A percentile compares a stretch with the other conserved stretches of the same genome.
Conservation (phyloP, 2,888 invertebrate genomes). For the Tetanocera ferruginea region DNA sequence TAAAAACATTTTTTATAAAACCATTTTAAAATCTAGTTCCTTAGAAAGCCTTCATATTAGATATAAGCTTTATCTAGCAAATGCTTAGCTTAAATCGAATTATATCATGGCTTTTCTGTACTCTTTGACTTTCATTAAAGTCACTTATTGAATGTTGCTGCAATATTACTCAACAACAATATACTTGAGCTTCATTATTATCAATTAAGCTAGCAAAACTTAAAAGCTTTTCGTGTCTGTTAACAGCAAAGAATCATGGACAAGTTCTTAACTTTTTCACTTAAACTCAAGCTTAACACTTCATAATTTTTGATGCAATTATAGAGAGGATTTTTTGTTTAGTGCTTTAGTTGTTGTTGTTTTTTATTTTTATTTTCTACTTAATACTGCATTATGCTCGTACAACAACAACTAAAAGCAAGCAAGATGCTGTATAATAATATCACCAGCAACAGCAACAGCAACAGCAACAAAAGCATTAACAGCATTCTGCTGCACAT, state of each 20-base stretch:
- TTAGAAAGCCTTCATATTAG: too few relatives aligned
- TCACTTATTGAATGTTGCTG: not conserved
- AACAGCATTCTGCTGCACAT: conserved; percentile 7
- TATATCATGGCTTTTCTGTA: too few relatives aligned
- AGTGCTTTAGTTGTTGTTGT: not conserved
- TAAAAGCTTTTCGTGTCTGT: too few relatives aligned
- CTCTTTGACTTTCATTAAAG: not conserved
- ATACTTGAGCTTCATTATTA: too few relatives aligned
- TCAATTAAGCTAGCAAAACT: too few relatives aligned
- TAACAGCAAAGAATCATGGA: not conserved
- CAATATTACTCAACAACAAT: too few relatives aligned
- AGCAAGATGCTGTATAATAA: not conserved
- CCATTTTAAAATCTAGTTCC: too few relatives aligned
- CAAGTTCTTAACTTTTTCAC: conserved; percentile 18
- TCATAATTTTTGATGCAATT: conserved; percentile 29
- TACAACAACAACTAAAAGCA: not conserved
- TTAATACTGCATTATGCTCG: not conserved
- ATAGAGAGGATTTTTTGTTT: not conserved
- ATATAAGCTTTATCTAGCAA: too few relatives aligned
- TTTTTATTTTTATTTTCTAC: not conserved
- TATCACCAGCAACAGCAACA: not conserved
- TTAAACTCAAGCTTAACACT: conserved; percentile 30
- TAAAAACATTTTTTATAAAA: too few relatives aligned
- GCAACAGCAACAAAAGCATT: not conserved
- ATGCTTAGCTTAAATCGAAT: too few relatives aligned